Evolutionary conservation across 2,113 vertebrate species (phyloP).

Genomic region (Lepus americanus): DNA sequence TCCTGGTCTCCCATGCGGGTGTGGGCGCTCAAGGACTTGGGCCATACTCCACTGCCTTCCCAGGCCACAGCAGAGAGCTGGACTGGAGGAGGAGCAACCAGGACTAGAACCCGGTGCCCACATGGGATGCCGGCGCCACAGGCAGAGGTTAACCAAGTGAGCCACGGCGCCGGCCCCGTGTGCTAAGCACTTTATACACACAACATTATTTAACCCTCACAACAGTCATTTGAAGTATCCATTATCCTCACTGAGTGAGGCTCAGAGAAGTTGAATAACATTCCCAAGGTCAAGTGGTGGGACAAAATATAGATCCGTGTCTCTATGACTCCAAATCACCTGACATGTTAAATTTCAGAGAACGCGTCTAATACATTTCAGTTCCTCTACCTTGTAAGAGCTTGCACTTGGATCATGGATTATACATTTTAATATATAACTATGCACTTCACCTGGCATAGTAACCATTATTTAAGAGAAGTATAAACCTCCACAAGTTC

Average conservation of each 20-base stretch:
- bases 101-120: no score
- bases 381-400: not conserved
- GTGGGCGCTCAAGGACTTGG: no score
- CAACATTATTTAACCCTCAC: not conserved
- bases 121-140: no score
- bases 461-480: constrained; percentile 21
- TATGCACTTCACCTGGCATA: not conserved
- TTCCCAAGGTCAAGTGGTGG: not conserved
- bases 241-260: not conserved
- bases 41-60: no score
- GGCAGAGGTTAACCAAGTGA: no score
- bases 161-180: no score
- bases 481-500: not conserved
- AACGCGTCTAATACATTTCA: not conserved
- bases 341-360: not conserved
- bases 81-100: no score
- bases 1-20: no score
- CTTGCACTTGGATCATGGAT: not conserved
- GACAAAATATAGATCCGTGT: not conserved
- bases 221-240: not conserved
- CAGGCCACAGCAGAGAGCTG: no score
- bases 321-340: not conserved
- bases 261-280: not conserved
- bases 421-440: not conserved
- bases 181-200: not conserved